Percentiles rank a stretch among this genome's conserved stretches.
These are phyloP conservation scores for Acleris laterana DNA, from an alignment of 2,888 invertebrate genomes.

Conservation along the genomic window DNA sequence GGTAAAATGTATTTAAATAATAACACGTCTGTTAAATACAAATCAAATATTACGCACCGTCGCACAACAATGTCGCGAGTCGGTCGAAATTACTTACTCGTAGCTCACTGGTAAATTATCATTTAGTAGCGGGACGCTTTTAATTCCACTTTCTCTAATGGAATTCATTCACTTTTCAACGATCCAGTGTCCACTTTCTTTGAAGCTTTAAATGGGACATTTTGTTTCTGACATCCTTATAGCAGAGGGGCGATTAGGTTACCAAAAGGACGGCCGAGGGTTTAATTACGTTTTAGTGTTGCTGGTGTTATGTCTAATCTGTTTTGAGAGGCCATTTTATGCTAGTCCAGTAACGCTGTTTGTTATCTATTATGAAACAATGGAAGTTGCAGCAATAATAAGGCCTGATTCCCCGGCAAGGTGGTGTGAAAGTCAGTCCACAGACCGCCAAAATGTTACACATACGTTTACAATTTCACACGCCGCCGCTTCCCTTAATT, in stretches of 20 bases:
- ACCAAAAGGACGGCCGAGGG: slow-evolving; percentile 19
- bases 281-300: slow-evolving; percentile 28
- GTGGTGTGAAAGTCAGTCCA: slow-evolving; percentile 42
- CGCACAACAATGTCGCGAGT: slow-evolving; percentile 31
- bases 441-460: slow-evolving; percentile 67
- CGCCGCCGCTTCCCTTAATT: slow-evolving; percentile 69
- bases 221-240: slow-evolving; percentile 63
- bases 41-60: slow-evolving; percentile 24
- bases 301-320: not conserved
- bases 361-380: slow-evolving; percentile 8
- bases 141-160: slow-evolving; percentile 68
- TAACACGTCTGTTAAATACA: slow-evolving; percentile 21
- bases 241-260: slow-evolving; percentile 51
- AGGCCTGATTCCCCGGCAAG: slow-evolving; percentile 5
- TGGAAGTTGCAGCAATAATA: slow-evolving; percentile 1
- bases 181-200: slow-evolving; percentile 62
- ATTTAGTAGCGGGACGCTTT: slow-evolving; percentile 53
- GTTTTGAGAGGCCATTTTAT: slow-evolving; percentile 16
- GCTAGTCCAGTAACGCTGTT: slow-evolving; percentile 3
- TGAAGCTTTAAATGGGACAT: slow-evolving; percentile 53
- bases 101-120: slow-evolving; percentile 53
- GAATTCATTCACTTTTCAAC: slow-evolving; percentile 69
- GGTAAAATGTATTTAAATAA: slow-evolving; percentile 9
- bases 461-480: slow-evolving; percentile 77
- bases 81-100: slow-evolving; percentile 28